Base-by-base conservation (phyloP, 2,113 vertebrate species). In the Dicaeum eximium region DNA sequence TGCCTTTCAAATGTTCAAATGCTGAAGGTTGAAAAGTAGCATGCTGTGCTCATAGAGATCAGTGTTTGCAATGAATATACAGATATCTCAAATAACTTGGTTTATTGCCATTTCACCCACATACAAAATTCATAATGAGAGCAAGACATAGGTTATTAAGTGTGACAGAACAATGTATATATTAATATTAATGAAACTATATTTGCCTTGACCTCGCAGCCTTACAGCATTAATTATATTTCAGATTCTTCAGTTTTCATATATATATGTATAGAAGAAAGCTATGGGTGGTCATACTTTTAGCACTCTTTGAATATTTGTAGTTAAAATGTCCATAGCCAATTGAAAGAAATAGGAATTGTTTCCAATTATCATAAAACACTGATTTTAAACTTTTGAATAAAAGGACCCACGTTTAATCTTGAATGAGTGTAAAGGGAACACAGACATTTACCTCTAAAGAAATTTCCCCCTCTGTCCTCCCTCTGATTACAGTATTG, bases 1-100 rank as follows among this genome's bases (percentile, higher is more conserved):
- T 96, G 85, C 74, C 57, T 90, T 95, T 95, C 80, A 91, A 82
- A 94, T 86, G 71, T 66, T 94, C 66, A 95, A 48, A 94, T 62
- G 78, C 66, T 60, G 87, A 91, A 80, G 85, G 81, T 85, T 94
- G 87, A 92, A 91, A 91, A 64, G 66, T 66, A 90, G 50, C 91
- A 70, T 51, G 66, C 80, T 92, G 91, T 94, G 66, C 67, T 94
- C 35, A 88, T 50, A 73, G 79, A 82, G 70, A 94, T 61, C 81
- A 88, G 33, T 72, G 54, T 95, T 92, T 90, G 71, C 47, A 87
- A 58, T 62, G 62, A 90, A 86, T 85, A 91, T 45, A 82, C 54
- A 87, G 80, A 87, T 73, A 79, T 88, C 66, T 92, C 42, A 85
- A 64, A 61, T 74, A 79, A 72, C 73, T 73, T 90, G 80, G 30